Conservation (phyloP, 2,797 vertebrate genomes). For the Knipowitschia caucasica region DNA sequence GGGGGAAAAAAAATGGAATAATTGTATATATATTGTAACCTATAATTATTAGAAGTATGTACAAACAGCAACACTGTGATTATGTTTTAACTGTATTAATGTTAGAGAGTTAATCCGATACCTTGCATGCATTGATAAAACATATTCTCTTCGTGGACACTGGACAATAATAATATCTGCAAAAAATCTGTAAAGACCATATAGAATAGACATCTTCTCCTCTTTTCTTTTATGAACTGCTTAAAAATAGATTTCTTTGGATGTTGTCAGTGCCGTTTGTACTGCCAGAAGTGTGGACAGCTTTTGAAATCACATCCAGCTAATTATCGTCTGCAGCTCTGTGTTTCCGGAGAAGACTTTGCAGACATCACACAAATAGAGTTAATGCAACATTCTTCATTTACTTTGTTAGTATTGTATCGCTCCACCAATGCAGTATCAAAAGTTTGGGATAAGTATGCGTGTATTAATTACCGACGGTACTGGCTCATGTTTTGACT, state of each 20-base stretch:
- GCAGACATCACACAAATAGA: background rate
- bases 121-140: too few relatives aligned
- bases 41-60: too few relatives aligned
- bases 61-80: too few relatives aligned
- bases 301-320: conserved; percentile 14
- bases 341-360: conserved; percentile 12
- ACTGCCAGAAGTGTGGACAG: conserved; percentile 21
- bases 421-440: background rate
- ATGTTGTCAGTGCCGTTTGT: conserved; percentile 24
- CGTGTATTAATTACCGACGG: conserved; percentile 7
- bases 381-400: background rate
- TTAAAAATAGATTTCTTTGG: conserved; percentile 32
- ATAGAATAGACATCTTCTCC: conserved; percentile 12
- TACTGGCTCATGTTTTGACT: background rate
- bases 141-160: too few relatives aligned
- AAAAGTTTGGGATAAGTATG: background rate
- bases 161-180: too few relatives aligned
- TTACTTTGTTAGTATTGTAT: background rate
- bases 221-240: background rate
- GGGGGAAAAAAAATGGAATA: too few relatives aligned
- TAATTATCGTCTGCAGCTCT: conserved; percentile 20
- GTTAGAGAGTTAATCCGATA: too few relatives aligned
- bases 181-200: background rate
- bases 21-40: too few relatives aligned
- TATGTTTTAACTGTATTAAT: too few relatives aligned